Evolutionary conservation across 1,140 invertebrate species (phyloP).

Genomic region (Sipha flava): DNA sequence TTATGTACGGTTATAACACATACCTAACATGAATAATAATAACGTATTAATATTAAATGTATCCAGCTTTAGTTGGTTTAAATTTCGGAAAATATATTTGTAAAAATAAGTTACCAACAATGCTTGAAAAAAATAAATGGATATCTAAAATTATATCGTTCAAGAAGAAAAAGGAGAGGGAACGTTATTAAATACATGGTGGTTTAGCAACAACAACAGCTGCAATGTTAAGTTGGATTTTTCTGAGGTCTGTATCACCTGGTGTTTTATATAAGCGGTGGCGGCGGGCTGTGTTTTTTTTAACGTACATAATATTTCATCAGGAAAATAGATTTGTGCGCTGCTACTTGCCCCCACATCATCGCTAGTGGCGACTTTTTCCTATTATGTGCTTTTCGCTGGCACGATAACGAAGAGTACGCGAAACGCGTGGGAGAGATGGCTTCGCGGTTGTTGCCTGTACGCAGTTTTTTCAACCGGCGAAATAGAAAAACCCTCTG

Average conservation of each 20-base stretch:
- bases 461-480: background rate
- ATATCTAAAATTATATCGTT: background rate
- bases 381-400: too few species aligned
- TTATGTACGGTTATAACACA: too few species aligned
- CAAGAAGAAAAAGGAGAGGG: background rate
- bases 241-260: background rate
- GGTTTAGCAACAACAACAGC: background rate
- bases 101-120: too few species aligned
- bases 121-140: background rate
- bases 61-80: too few species aligned
- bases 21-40: background rate
- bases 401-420: too few species aligned
- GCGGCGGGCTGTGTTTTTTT: background rate
- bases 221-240: background rate
- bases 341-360: background rate
- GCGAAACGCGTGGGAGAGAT: too few species aligned
- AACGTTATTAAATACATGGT: background rate
- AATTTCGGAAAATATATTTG: too few species aligned
- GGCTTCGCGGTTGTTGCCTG: background rate
- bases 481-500: conserved; percentile 9
- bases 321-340: background rate
- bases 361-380: too few species aligned
- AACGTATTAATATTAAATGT: background rate
- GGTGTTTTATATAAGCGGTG: background rate
- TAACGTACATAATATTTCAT: conserved; percentile 1